Conservation (phyloP, 1,140 invertebrate species). For the Papilio polyxenes region DNA sequence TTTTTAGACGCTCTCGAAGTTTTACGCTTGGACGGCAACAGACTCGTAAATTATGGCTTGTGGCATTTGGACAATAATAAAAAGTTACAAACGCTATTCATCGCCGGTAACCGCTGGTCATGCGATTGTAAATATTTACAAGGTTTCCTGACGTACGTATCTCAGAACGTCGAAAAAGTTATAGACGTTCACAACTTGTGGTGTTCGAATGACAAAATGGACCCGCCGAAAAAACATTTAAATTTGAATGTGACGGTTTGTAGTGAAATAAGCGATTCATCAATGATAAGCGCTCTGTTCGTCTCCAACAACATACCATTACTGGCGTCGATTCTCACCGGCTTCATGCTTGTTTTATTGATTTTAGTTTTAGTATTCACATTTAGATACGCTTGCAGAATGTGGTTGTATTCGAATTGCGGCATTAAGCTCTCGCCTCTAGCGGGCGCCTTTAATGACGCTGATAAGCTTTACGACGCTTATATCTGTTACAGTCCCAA, state of each 20-base stretch:
- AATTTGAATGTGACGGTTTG: conserved; percentile 86
- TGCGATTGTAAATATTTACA: conserved; percentile 92
- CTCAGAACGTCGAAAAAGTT: conserved; percentile 86
- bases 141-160: conserved; percentile 88
- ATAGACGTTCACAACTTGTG: conserved; percentile 84
- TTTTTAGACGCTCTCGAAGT: conserved; percentile 88
- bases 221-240: conserved; percentile 83
- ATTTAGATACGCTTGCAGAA: conserved; percentile 90
- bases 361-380: conserved; percentile 88
- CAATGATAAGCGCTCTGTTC: conserved; percentile 85
- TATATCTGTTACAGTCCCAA: conserved; percentile 94
- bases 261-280: conserved; percentile 83
- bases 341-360: conserved; percentile 87
- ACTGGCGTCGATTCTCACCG: conserved; percentile 86
- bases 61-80: conserved; percentile 88
- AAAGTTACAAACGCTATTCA: conserved; percentile 79
- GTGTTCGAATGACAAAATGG: conserved; percentile 84
- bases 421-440: conserved; percentile 89
- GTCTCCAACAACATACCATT: conserved; percentile 89
- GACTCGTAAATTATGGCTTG: conserved; percentile 87
- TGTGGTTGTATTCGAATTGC: conserved; percentile 93
- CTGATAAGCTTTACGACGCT: conserved; percentile 92
- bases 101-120: conserved; percentile 91
- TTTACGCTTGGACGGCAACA: conserved; percentile 91
- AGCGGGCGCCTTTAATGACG: conserved; percentile 86